A percentile compares a stretch with the other conserved stretches of the same genome.
Conservation (phyloP, 2,888 invertebrate genomes). For the Gisinianus flammeolus region DNA sequence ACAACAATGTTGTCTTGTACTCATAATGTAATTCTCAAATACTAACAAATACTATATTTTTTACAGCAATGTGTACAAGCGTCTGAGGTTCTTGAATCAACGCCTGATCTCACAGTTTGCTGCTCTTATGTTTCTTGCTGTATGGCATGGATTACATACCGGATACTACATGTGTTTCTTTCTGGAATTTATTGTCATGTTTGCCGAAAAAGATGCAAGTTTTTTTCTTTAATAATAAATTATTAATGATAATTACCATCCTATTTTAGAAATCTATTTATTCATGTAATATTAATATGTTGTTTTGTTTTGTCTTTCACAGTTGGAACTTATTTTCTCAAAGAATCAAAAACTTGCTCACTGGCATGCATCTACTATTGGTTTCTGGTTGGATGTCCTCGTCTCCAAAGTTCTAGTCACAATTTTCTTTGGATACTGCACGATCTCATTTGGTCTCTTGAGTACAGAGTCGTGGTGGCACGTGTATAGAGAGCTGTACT, state of each 20-base stretch:
- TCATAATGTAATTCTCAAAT: background rate
- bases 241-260: background rate
- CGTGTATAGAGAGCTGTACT: constrained; percentile 71
- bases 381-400: constrained; percentile 60
- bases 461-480: constrained; percentile 72
- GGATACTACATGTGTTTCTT: constrained; percentile 94
- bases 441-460: constrained; percentile 76
- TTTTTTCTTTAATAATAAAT: background rate
- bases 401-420: constrained; percentile 76
- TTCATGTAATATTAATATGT: no score
- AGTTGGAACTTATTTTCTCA: constrained; percentile 67
- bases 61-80: constrained; percentile 83
- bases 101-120: constrained; percentile 77
- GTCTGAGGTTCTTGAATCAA: constrained; percentile 88
- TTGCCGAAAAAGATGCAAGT: constrained; percentile 81
- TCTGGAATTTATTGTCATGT: constrained; percentile 87
- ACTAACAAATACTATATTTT: constrained; percentile 17
- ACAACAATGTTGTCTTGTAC: no score
- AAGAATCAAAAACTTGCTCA: constrained; percentile 64
- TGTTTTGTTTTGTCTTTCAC: constrained; percentile 56
- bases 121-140: constrained; percentile 84
- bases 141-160: constrained; percentile 95
- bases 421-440: constrained; percentile 82
- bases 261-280: background rate
- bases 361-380: constrained; percentile 61